Evolutionary conservation across 1,140 invertebrate genomes (phyloP).

Genomic region (Drosophila sproati): DNA sequence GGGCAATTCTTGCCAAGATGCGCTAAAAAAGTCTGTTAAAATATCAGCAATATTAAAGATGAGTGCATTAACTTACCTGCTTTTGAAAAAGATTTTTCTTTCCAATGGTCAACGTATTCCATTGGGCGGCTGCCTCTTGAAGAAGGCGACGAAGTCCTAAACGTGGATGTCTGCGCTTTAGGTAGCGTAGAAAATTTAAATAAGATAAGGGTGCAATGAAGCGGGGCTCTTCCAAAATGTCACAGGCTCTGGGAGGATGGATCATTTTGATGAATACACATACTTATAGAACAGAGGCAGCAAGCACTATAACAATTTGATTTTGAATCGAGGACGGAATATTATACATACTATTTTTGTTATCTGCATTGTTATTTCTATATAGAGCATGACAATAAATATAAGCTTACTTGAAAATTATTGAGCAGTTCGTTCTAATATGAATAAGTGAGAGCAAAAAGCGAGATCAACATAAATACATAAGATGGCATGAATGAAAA

Average conservation of each 20-base stretch:
- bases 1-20: conserved; percentile 39
- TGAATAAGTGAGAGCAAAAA: background rate
- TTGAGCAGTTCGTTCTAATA: conserved; percentile 2
- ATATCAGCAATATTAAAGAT: no score
- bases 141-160: conserved; percentile 33
- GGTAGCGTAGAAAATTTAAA: conserved; percentile 59
- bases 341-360: background rate
- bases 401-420: conserved; percentile 5
- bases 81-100: conserved; percentile 36
- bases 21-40: conserved; percentile 14
- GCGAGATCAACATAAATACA: conserved; percentile 20
- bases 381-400: background rate
- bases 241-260: conserved; percentile 2
- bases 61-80: conserved; percentile 26
- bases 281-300: background rate
- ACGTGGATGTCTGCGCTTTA: conserved; percentile 28
- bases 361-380: background rate
- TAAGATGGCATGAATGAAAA: conserved; percentile 14
- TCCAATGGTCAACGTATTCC: conserved; percentile 33
- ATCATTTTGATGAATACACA: background rate
- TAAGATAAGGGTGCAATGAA: conserved; percentile 46
- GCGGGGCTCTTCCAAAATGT: conserved; percentile 27
- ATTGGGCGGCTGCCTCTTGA: conserved; percentile 31
- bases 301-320: background rate
- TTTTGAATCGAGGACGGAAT: background rate